A percentile compares a stretch with the other conserved stretches of the same genome.
phyloP scores from a whole-genome alignment of 1,140 invertebrate genomes.

The Gryllus bimaculatus region DNA sequence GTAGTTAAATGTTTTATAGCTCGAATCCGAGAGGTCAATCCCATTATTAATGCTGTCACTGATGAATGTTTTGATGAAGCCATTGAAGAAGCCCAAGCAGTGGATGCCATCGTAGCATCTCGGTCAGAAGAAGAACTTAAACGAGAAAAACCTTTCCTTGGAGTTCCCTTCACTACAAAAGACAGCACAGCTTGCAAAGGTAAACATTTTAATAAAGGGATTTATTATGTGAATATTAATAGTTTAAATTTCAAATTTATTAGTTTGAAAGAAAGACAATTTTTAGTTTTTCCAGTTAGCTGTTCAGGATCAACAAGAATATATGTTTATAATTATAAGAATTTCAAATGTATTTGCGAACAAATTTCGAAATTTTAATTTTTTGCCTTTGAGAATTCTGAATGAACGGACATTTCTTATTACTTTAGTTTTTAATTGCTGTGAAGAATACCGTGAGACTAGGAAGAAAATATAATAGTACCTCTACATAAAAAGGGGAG shows the following conservation, averaged over 20 bases:
- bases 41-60: conserved; percentile 68
- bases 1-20: conserved; percentile 65
- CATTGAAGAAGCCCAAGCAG: conserved; percentile 33
- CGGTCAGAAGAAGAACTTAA: conserved; percentile 29
- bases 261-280: background rate
- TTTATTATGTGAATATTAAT: background rate
- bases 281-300: background rate
- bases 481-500: too few relatives aligned
- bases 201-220: conserved; percentile 23
- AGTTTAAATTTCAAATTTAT: background rate
- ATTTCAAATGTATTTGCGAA: too few relatives aligned
- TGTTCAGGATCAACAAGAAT: background rate
- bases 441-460: too few relatives aligned
- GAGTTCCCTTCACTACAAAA: conserved; percentile 76
- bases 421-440: too few relatives aligned
- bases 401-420: too few relatives aligned
- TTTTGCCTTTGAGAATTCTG: too few relatives aligned
- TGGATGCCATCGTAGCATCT: conserved; percentile 32
- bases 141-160: conserved; percentile 37
- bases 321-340: too few relatives aligned
- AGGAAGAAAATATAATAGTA: too few relatives aligned
- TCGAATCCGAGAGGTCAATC: conserved; percentile 70
- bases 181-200: conserved; percentile 50
- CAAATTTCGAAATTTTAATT: too few relatives aligned
- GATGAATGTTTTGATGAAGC: conserved; percentile 60